phyloP scores from a whole-genome alignment of 2,888 invertebrate species.

The Palloptera scutellata region DNA sequence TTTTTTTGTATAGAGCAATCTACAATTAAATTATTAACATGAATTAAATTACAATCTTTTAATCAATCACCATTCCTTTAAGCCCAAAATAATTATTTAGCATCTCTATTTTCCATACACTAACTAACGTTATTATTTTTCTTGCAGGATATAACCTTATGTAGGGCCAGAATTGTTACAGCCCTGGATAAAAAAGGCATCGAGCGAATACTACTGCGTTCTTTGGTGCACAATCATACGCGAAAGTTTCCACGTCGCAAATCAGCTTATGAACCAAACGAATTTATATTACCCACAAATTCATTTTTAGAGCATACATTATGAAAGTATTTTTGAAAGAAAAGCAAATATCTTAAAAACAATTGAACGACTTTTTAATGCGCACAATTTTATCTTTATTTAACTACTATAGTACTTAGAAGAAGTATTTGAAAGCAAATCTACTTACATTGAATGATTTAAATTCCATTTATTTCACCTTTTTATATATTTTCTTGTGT shows the following conservation, averaged over 20 bases:
- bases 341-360: slow-evolving; percentile 7
- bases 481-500: slow-evolving; percentile 7
- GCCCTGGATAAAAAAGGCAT: slow-evolving; percentile 50
- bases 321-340: slow-evolving; percentile 5
- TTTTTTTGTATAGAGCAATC: too few relatives aligned
- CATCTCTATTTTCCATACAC: too few relatives aligned
- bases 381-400: too few relatives aligned
- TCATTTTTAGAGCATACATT: neutral
- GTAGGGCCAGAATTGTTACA: slow-evolving; percentile 60
- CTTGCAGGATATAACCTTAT: slow-evolving; percentile 58
- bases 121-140: slow-evolving; percentile 9
- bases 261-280: slow-evolving; percentile 2
- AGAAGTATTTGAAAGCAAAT: neutral
- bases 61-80: too few relatives aligned
- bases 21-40: too few relatives aligned
- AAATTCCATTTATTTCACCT: neutral
- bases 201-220: slow-evolving; percentile 56
- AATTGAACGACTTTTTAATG: neutral
- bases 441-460: slow-evolving; percentile 2
- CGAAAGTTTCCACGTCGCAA: slow-evolving; percentile 44
- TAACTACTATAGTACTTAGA: too few relatives aligned
- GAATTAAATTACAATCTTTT: too few relatives aligned
- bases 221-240: slow-evolving; percentile 57
- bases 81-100: too few relatives aligned
- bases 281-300: neutral